These are phyloP conservation scores for Phylloscopus trochilus DNA, from an alignment of 2,113 vertebrate genomes.

Conservation along the genomic window DNA sequence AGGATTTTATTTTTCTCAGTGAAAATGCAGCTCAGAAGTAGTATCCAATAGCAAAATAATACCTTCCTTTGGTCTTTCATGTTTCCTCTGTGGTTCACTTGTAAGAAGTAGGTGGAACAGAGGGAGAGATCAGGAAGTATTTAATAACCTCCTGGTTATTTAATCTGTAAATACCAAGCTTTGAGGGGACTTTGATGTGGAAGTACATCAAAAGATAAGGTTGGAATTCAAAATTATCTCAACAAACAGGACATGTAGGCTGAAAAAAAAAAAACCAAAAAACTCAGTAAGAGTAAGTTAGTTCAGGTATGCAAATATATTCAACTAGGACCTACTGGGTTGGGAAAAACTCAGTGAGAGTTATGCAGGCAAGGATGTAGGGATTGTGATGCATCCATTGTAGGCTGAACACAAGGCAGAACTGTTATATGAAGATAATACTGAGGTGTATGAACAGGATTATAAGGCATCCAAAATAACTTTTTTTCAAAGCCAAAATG, in stretches of 20 bases:
- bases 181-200: conserved; percentile 45
- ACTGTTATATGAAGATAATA: neutral
- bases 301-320: neutral
- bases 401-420: neutral
- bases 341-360: neutral
- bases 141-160: conserved; percentile 46
- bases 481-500: neutral
- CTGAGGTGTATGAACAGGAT: neutral
- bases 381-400: neutral
- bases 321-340: neutral
- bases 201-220: conserved; percentile 45
- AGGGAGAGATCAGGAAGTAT: conserved; percentile 36
- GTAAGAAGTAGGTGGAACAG: conserved; percentile 13
- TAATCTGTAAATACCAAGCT: conserved; percentile 56
- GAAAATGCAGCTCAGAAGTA: conserved; percentile 1
- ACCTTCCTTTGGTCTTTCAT: conserved; percentile 21
- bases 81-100: conserved; percentile 31
- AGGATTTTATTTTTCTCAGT: neutral
- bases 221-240: conserved; percentile 40
- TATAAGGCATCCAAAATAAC: neutral
- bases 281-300: neutral
- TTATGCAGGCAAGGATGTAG: neutral
- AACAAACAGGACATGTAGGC: neutral
- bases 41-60: neutral
- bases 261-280: neutral